Evolutionary conservation across 2,797 vertebrate genomes (phyloP).

Genomic region (Hafferia zeledoni): DNA sequence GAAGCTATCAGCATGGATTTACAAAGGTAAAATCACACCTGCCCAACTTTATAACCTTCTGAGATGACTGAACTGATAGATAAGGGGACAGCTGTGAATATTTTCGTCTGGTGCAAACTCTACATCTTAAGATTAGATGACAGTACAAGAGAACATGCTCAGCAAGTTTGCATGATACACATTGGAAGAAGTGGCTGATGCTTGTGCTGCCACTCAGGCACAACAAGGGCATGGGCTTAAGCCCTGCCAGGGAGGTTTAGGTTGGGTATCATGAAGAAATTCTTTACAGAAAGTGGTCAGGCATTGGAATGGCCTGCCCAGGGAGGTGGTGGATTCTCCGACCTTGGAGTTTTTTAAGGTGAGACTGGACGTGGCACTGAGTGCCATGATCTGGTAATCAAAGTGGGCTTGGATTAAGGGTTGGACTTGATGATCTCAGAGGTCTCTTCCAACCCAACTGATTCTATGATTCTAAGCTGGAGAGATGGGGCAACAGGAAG

Average conservation of each 20-base stretch:
- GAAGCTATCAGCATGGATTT: background rate
- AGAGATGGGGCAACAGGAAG: background rate
- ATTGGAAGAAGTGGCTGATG: background rate
- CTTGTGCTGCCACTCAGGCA: background rate
- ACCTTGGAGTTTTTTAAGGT: no score
- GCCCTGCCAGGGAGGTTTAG: no score
- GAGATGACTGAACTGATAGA: background rate
- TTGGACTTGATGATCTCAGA: no score
- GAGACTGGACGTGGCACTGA: no score
- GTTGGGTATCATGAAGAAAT: no score
- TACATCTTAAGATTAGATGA: background rate
- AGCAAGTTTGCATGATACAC: background rate
- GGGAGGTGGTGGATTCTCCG: no score
- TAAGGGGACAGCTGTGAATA: background rate
- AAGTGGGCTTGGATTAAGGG: no score
- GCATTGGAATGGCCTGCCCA: no score
- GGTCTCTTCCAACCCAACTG: no score
- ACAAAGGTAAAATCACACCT: background rate
- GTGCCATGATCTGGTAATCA: no score
- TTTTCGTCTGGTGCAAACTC: background rate
- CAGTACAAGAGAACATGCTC: background rate
- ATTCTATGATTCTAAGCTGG: no score
- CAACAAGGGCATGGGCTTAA: background rate
- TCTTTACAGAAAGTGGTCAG: no score
- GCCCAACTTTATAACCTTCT: background rate